Percentiles rank a stretch among this genome's conserved stretches.
phyloP scores from a whole-genome alignment of 2,888 invertebrate species.

The Sphecodes monilicornis region DNA sequence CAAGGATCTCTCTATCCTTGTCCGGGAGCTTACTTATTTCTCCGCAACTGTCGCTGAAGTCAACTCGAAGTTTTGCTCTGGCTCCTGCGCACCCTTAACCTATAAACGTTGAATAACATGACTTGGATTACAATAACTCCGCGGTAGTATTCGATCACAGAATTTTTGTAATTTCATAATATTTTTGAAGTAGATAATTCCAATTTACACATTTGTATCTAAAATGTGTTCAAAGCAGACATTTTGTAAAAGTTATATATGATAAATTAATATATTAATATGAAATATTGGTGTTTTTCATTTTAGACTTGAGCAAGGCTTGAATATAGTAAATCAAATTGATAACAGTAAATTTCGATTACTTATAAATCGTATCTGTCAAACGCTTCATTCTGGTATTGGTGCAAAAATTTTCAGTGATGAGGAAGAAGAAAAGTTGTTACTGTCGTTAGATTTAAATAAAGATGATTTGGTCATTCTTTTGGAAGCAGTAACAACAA shows the following conservation, averaged over 20 bases:
- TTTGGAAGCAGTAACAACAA: conserved; percentile 73
- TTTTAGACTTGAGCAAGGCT: conserved; percentile 74
- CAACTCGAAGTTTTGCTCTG: too few relatives aligned
- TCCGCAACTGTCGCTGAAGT: too few relatives aligned
- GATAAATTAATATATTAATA: background rate
- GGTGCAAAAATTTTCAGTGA: conserved; percentile 74
- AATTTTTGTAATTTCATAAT: background rate
- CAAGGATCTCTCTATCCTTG: too few relatives aligned
- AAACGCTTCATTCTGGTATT: conserved; percentile 69
- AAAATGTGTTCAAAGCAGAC: background rate
- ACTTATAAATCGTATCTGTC: conserved; percentile 78
- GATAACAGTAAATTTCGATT: conserved; percentile 79
- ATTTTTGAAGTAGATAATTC: background rate
- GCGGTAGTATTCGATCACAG: conserved; percentile 47
- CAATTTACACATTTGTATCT: background rate
- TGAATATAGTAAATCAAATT: conserved; percentile 72
- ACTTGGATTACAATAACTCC: conserved; percentile 51
- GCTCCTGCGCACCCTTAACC: too few relatives aligned
- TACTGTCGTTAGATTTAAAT: conserved; percentile 74
- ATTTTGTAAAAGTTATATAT: background rate
- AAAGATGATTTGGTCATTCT: conserved; percentile 73
- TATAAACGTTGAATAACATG: conserved; percentile 38
- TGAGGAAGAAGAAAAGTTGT: conserved; percentile 78
- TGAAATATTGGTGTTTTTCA: background rate
- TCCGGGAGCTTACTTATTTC: too few relatives aligned